Percentiles rank a stretch among this genome's conserved stretches.
Conservation (phyloP, 2,797 vertebrate species). For the Poeciliopsis gracilis region DNA sequence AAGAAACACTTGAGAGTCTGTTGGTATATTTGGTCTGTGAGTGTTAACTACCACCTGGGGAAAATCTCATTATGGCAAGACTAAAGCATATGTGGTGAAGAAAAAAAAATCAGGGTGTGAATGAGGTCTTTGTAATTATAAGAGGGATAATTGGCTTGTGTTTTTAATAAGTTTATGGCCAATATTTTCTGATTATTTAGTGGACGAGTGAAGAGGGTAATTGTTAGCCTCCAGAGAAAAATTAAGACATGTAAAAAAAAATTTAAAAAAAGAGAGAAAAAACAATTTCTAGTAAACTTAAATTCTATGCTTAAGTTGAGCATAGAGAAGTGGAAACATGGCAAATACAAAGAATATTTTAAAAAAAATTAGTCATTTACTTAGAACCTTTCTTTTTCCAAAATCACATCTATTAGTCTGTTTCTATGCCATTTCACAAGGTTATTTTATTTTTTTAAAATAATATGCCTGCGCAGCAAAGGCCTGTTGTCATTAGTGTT, state of each 20-base stretch:
- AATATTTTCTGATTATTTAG: conserved; percentile 69
- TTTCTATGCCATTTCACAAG: neutral
- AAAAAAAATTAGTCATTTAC: neutral
- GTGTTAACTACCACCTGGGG: conserved; percentile 52
- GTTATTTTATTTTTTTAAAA: neutral
- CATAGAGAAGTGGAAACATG: neutral
- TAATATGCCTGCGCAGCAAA: too few relatives aligned
- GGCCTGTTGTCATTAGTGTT: too few relatives aligned
- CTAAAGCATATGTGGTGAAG: conserved; percentile 42
- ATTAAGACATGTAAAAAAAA: neutral
- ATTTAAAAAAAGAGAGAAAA: neutral
- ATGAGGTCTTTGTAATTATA: conserved; percentile 64
- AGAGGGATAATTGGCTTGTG: conserved; percentile 65
- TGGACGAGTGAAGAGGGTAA: conserved; percentile 45
- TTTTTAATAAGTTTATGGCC: conserved; percentile 59
- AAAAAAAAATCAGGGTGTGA: conserved; percentile 43
- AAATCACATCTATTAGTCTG: neutral
- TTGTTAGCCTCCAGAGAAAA: conserved; percentile 24
- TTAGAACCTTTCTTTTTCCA: neutral
- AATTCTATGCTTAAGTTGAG: neutral
- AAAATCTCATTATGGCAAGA: conserved; percentile 51
- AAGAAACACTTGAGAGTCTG: conserved; percentile 5
- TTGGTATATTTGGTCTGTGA: conserved; percentile 27
- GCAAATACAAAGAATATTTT: neutral
- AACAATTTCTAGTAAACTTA: neutral